phyloP scores from a whole-genome alignment of 2,888 invertebrate species.

The Apamea crenata region DNA sequence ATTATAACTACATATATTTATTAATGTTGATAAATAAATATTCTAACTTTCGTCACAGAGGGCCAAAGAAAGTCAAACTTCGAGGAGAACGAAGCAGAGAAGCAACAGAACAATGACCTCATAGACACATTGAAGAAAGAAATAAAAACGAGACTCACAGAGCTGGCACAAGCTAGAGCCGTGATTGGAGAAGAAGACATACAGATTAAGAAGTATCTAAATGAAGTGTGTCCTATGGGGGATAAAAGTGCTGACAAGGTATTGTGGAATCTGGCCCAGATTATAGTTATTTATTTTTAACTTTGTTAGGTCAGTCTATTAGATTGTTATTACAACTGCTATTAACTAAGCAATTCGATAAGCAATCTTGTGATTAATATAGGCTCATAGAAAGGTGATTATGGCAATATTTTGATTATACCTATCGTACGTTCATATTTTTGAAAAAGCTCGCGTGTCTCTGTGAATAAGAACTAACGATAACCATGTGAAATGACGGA shows the following conservation, averaged over 20 bases:
- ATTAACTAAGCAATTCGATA: no score
- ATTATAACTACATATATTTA: background rate
- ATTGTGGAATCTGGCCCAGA: background rate
- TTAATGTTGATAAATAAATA: background rate
- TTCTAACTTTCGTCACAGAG: conserved; percentile 88
- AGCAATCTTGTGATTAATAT: no score
- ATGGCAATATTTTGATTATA: no score
- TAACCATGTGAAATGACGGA: no score
- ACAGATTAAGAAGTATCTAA: conserved; percentile 85
- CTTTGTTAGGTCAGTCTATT: no score
- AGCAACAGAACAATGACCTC: conserved; percentile 93
- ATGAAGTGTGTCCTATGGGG: conserved; percentile 84
- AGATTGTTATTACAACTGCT: no score
- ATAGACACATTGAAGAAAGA: conserved; percentile 94
- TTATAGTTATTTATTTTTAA: no score
- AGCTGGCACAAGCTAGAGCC: conserved; percentile 90
- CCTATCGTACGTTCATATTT: no score
- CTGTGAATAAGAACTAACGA: no score
- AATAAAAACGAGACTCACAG: conserved; percentile 91
- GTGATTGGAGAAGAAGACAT: conserved; percentile 87
- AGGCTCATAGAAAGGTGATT: no score
- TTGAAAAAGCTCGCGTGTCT: no score
- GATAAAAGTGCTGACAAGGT: conserved; percentile 87
- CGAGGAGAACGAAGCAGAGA: conserved; percentile 94
- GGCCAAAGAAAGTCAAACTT: conserved; percentile 96